A percentile compares a stretch with the other conserved stretches of the same genome.
phyloP scores from a whole-genome alignment of 1,140 invertebrate species.

The Drosophila fuyamai region DNA sequence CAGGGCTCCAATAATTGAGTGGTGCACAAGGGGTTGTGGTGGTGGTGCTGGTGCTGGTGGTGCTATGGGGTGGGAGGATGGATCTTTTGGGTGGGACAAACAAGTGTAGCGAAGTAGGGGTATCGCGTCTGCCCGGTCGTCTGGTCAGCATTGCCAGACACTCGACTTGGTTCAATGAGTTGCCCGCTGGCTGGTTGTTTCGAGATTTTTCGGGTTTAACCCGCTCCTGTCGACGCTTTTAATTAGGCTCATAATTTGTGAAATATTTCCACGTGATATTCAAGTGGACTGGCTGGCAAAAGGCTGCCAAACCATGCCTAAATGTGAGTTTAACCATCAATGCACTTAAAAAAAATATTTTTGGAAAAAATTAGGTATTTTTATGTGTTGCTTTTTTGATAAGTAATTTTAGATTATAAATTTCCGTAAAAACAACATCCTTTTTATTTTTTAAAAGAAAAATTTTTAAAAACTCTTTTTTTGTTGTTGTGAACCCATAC shows the following conservation, averaged over 20 bases:
- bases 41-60: conserved; percentile 1
- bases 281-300: conserved; percentile 63
- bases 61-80: neutral
- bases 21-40: conserved; percentile 45
- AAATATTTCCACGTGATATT: conserved; percentile 75
- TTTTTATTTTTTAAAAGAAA: too few species aligned
- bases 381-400: too few species aligned
- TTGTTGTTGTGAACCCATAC: too few species aligned
- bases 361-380: neutral
- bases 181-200: conserved; percentile 28
- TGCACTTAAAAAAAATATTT: conserved; percentile 2
- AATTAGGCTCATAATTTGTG: conserved; percentile 80
- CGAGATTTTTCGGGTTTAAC: conserved; percentile 46
- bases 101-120: conserved; percentile 59
- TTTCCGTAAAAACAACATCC: too few species aligned
- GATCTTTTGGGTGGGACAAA: conserved; percentile 14
- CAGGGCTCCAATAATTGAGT: conserved; percentile 79
- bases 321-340: conserved; percentile 22
- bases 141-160: conserved; percentile 66
- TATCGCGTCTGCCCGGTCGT: conserved; percentile 54
- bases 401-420: too few species aligned
- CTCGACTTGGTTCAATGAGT: conserved; percentile 69
- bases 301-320: conserved; percentile 49
- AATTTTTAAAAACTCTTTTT: too few species aligned
- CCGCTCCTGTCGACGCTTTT: conserved; percentile 44